Percentiles rank a stretch among this genome's conserved stretches.
These are phyloP conservation scores for Leptopilina syphax DNA, from an alignment of 2,888 invertebrate species.

Conservation along the genomic window DNA sequence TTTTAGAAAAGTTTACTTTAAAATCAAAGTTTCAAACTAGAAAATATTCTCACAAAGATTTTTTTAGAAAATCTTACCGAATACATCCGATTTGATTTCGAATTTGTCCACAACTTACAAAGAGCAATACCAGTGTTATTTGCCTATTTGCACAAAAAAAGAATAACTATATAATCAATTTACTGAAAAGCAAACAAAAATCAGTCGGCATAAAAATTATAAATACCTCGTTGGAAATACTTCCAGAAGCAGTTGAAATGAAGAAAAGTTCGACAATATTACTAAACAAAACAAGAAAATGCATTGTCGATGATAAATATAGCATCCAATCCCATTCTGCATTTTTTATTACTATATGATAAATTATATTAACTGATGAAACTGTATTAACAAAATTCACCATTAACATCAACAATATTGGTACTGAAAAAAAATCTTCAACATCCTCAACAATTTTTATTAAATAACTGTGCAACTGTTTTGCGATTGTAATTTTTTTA, in stretches of 20 bases:
- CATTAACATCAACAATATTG: background rate
- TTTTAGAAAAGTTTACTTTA: background rate
- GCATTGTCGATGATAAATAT: background rate
- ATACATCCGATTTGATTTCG: background rate
- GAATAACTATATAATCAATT: background rate
- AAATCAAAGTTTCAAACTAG: background rate
- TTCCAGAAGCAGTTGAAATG: slow-evolving; percentile 6
- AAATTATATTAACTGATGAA: background rate
- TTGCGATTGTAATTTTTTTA: background rate
- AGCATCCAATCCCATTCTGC: background rate
- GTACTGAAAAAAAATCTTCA: background rate
- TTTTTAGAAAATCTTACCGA: slow-evolving; percentile 1
- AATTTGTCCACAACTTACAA: background rate
- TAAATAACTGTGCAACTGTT: background rate
- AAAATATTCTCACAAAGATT: too few relatives aligned
- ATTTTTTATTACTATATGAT: too few relatives aligned
- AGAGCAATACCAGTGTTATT: slow-evolving; percentile 9
- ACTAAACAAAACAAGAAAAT: background rate
- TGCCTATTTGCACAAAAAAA: background rate
- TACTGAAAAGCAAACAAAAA: background rate
- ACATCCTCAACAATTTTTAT: background rate
- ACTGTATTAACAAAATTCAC: slow-evolving; percentile 14
- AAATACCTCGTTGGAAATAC: background rate
- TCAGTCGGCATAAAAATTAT: background rate
- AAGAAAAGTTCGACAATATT: background rate